Evolutionary conservation across 2,888 invertebrate genomes (phyloP), one percentile per base, ranked within the genome.

Genomic region (Lasioglossum leucozonium): DNA sequence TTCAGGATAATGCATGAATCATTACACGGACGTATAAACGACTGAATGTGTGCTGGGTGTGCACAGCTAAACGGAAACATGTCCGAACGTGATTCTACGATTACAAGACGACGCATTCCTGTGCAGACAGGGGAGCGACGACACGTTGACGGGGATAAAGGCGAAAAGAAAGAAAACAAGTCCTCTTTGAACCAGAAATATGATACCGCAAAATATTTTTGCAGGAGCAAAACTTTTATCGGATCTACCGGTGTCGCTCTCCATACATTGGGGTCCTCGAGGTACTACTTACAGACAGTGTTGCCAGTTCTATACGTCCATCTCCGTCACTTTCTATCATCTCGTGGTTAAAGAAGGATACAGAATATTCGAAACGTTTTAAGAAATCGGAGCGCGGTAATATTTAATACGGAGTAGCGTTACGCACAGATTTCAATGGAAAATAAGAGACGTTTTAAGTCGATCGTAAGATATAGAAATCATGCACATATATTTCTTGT

Each of bases 91-190:
- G 65, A 58, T 13, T 58, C 13, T 30, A 65, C 65, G 34, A 34
- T 65, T 65, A 18, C 65, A 65, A 34, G 65, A 34, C 34, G 30
- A 77, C 42, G 2, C 47, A 74, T 44, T 34, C 72, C 37, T 73
- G 18, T 4, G 62, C 26, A 47, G 34, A 37, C 65, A 30, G 42
- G 16, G 26, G 16, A 73, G 26, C 42, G n/a, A 55, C 37, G 26
- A 51, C 11, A 34, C 16, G 42, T 71, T 37, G 13, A 55, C 18
- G 44, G 26, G 22, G 13, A 76, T 51, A 42, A 40, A 16, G 10
- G 22, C 11, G 22, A 72, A 47, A 55, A 37, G 30, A 37, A 62
- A 77, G 2, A 42, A 71, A 42, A 65, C 16, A 65, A 8, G 65
- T 65, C 4, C 65, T 6, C 6, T 34, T 18, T 65, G 65, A 65